phyloP scores from a whole-genome alignment of 2,888 invertebrate genomes.

The Yponomeuta cagnagella region DNA sequence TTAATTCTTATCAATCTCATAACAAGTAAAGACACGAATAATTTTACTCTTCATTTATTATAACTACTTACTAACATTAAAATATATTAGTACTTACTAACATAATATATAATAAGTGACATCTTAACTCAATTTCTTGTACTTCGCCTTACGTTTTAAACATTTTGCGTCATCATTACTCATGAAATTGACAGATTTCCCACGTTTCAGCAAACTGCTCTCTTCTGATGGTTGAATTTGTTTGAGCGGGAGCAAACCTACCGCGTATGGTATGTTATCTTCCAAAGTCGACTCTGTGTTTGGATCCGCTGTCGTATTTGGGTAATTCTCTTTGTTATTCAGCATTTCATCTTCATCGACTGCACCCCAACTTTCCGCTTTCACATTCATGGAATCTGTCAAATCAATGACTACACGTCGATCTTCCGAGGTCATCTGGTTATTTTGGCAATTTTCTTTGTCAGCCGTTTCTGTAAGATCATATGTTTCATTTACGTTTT shows the following conservation, averaged over 20 bases:
- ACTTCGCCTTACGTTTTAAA: conserved; percentile 63
- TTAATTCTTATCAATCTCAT: no score
- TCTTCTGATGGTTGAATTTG: conserved; percentile 42
- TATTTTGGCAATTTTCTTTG: background rate
- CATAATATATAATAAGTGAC: conserved; percentile 24
- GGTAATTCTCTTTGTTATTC: conserved; percentile 41
- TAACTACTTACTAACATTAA: conserved; percentile 7
- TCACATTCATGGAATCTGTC: conserved; percentile 33
- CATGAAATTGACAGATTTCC: conserved; percentile 38
- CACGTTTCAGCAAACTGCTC: conserved; percentile 44
- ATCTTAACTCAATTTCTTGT: conserved; percentile 47
- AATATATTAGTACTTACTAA: conserved; percentile 21
- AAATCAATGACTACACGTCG: conserved; percentile 39
- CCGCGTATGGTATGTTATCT: conserved; percentile 63
- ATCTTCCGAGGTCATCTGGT: conserved; percentile 21
- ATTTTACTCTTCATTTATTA: background rate
- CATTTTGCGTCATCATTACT: conserved; percentile 53
- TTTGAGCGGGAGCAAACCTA: conserved; percentile 59
- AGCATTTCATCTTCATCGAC: conserved; percentile 29
- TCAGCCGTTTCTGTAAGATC: background rate
- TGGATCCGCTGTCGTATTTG: conserved; percentile 25
- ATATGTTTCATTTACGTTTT: background rate
- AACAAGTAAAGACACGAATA: conserved; percentile 14
- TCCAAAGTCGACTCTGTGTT: conserved; percentile 34
- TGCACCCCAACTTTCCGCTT: conserved; percentile 36